These are phyloP conservation scores for Xylota sylvarum DNA, from an alignment of 2,888 invertebrate species.

Conservation along the genomic window DNA sequence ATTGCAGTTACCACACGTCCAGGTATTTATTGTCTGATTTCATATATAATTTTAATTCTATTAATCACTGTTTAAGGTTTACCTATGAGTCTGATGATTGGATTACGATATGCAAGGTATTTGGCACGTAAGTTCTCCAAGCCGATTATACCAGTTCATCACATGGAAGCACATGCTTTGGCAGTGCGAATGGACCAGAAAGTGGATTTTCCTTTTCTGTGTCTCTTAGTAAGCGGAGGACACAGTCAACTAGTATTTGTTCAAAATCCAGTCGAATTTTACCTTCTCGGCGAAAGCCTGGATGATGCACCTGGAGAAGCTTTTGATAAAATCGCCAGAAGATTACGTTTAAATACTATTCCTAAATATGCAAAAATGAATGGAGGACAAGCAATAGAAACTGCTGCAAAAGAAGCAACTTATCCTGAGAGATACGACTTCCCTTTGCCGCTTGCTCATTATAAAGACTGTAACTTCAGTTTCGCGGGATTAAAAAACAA, in stretches of 20 bases:
- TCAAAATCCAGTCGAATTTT: constrained; percentile 90
- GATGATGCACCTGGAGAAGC: constrained; percentile 98
- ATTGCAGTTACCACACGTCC: constrained; percentile 97
- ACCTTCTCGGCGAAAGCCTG: constrained; percentile 90
- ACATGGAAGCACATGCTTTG: constrained; percentile 99
- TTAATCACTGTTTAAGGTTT: background rate
- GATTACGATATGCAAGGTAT: constrained; percentile 92
- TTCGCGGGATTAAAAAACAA: constrained; percentile 93
- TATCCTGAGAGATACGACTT: constrained; percentile 89
- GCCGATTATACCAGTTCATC: constrained; percentile 98
- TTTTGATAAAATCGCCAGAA: constrained; percentile 96
- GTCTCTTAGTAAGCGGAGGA: constrained; percentile 96
- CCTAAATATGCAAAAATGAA: constrained; percentile 88
- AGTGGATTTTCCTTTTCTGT: constrained; percentile 93
- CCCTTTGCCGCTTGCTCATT: constrained; percentile 87
- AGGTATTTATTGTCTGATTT: constrained; percentile 82
- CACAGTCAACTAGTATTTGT: constrained; percentile 94
- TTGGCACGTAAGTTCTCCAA: constrained; percentile 88
- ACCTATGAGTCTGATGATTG: constrained; percentile 91
- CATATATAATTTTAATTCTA: background rate
- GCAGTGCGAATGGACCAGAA: constrained; percentile 91
- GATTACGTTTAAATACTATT: constrained; percentile 92
- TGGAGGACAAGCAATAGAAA: constrained; percentile 95
- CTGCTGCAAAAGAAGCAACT: constrained; percentile 89
- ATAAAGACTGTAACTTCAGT: constrained; percentile 95